Evolutionary conservation across 2,113 vertebrate genomes (phyloP), one percentile per base, ranked within the genome.

Genomic region (Bujurquina vittata): DNA sequence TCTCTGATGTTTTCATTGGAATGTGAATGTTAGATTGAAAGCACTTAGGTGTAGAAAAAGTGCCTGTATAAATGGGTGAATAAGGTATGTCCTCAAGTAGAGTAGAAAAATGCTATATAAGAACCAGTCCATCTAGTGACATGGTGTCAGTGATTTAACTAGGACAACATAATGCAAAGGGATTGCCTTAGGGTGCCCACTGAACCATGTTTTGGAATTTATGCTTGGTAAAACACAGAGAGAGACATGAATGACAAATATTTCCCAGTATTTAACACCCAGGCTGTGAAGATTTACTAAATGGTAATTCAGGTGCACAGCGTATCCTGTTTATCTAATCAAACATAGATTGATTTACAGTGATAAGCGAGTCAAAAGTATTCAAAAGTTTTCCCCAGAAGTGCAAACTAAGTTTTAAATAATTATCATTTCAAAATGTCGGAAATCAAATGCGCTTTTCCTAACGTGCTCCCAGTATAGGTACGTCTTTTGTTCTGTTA

Each of bases 71-170:
- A 37, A 37, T 9, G 35, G 35, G 35, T 37, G 6, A 37, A 37
- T 8, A 37, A 37, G 35, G 35, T 8, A 37, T 37, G 35, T 37
- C 8, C 35, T 37, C 35, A 37, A 10, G 8, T 37, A 37, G 9
- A 37, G 35, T 6, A 37, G 35, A 37, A 37, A 10, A 8, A 37
- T 10, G 8, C 35, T 37, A 3, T 10, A 37, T 37, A 37, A 37
- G 35, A 37, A 37, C 2, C 35, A 37, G 35, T 37, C 35, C 35
- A 37, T 37, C 35, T 37, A 12, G 61, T 91, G 84, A 78, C 87
- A 84, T 7, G 3, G 52, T 73, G 69, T 81, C 89, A 88, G 92
- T 92, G 78, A 84, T 78, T 89, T 88, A 62, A 85, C 37, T 37
- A 14, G 59, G 75, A 72, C 75, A 67, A 89, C 72, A 81, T 88